Base-by-base conservation (phyloP, 2,797 vertebrate genomes). In the Pangasius macronema region DNA sequence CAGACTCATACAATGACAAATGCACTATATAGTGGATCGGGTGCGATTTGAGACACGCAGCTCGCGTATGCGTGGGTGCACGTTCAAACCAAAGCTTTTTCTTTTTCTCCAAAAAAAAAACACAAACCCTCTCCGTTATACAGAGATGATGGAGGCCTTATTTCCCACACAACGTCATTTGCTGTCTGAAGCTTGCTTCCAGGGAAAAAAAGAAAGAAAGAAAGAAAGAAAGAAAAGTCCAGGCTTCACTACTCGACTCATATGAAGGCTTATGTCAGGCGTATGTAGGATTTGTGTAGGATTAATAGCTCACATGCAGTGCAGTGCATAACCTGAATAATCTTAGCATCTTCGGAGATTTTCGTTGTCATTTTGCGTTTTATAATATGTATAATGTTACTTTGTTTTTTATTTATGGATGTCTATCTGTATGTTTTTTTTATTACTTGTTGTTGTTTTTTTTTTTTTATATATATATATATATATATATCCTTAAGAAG, bases 401-500 rank as follows among this genome's bases (percentile, higher is more conserved):
- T 84, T 83, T 10, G 24, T 77, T 87, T 72, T 83, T 59, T 88
- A 91, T 90, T 91, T 91, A 87, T 92, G 73, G 86, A 90, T 90
- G 88, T 87, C 90, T 91, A 92, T 92, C 83, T 93, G 90, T 88
- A 87, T 90, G 93, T 91, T 79, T 59, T 85, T 91, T 89, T 83
- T 14, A 70, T 90, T 89, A 83, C 88, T 85, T 85, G 73, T 92
- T n/a, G n/a, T n/a, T n/a, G n/a, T n/a, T n/a, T n/a, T n/a, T n/a
- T n/a, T 46, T 91, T 90, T 89, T 36, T 36, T 42, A n/a, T n/a
- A n/a, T n/a, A n/a, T 36, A 36, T 36, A 36, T 36, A 36, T 36
- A 36, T 42, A 1, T 89, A 84, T 89, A 91, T 89, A 92, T 95
- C 92, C 94, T 95, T 93, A 94, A 90, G 91, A 90, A 92, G 91